Base-by-base conservation (phyloP, 2,113 vertebrate species). In the Chroicocephalus ridibundus region DNA sequence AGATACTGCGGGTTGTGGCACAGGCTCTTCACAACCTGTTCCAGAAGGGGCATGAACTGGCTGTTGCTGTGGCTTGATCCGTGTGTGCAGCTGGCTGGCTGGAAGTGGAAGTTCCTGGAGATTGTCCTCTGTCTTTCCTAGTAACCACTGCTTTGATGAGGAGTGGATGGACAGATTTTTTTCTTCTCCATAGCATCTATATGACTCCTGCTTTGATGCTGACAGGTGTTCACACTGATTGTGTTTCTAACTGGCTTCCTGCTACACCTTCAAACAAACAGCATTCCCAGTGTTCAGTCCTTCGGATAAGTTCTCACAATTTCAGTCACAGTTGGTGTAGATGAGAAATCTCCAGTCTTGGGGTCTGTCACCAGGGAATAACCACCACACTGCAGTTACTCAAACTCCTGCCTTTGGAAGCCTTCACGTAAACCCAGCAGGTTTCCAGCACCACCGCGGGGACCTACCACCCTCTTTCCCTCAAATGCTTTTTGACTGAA, bases 291-390 rank as follows among this genome's bases (percentile, higher is more conserved):
- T 7, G 29, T 61, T 70, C 44, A 36, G 31, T 57, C 51, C 47
- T 85, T n/a, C 25, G 55, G 57, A 47, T n/a, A 57, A 49, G 22
- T 15, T 61, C 57, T 79, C 61, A 83, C 60, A 75, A 19, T 42
- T 44, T 72, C 40, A 81, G 57, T 11, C 0, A 0, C 62, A n/a
- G 58, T 1, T 60, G 62, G 20, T 29, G 34, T 13, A 26, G 18
- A 38, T 32, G 58, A 52, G 86, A 38, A 51, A 27, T 52, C 27
- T 34, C 16, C 5, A 13, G 52, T 38, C 25, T n/a, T 3, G 0
- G 66, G 51, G 9, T 68, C 54, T 87, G 51, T 76, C 61, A n/a
- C 32, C 27, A 27, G 75, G 31, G 36, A 22, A 2, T 5, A 55
- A 52, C 15, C 44, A 21, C 42, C 2, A 3, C 57, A 26, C n/a